Base-by-base conservation (phyloP, 2,888 invertebrate species). In the Megalurothrips usitatus region DNA sequence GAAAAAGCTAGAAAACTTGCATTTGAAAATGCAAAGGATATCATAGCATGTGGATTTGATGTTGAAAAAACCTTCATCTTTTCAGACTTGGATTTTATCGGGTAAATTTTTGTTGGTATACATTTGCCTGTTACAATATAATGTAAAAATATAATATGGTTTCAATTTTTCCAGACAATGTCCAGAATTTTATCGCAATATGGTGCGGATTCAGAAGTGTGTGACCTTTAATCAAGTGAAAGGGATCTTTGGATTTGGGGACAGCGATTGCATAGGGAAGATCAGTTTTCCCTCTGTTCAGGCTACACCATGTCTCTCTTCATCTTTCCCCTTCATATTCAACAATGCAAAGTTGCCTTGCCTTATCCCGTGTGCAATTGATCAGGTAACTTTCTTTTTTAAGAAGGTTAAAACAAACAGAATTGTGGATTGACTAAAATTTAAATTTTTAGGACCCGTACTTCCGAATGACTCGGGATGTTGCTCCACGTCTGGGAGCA, bases 171-270 rank as follows among this genome's bases (percentile, higher is more conserved):
- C 79, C 58, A 96, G 96, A 0, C 92, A 94, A 87, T 93, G 94
- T 86, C 94, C 96, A 78, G 94, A 94, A 14, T 97, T 99, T 88
- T 99, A 98, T 87, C 94, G 93, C 85, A 99, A 97, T 86, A 94
- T 99, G 89, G 91, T 96, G 47, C 90, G 94, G 84, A 94, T 99
- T 85, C 97, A 98, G 88, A 97, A 94, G 87, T 93, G 94, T 85
- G 97, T 99, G 23, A 99, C 98, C 0, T 97, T 94, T 86, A 99
- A 99, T 88, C 99, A 99, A 89, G 97, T 96, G 1, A 97, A 97
- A 87, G 97, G 97, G 8, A 99, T 99, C 84, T 99, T 99, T 87
- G 99, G 99, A 0, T 99, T 99, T 86, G 94, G 94, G 0, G 98
- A 98, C 85, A 96, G 96, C 83, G 97, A 97, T 88, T 93, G 94